phyloP scores from a whole-genome alignment of 2,797 vertebrate genomes.

The Tympanoctomys barrerae region DNA sequence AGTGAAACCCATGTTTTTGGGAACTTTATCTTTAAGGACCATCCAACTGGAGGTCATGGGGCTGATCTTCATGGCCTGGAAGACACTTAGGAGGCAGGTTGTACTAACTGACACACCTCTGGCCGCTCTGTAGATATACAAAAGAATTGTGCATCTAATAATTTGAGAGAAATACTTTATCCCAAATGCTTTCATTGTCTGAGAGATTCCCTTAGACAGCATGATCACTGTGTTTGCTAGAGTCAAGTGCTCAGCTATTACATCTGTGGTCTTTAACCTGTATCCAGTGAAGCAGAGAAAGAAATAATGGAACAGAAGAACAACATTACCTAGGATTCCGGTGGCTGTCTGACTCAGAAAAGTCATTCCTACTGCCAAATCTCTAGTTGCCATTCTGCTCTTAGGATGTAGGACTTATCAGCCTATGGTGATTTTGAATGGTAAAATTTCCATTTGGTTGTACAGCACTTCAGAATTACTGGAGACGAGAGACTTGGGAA shows the following conservation, averaged over 20 bases:
- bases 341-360: not conserved
- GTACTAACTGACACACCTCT: not conserved
- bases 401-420: not conserved
- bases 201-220: not conserved
- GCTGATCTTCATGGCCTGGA: not conserved
- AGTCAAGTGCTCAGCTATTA: not conserved
- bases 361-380: not conserved
- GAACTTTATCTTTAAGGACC: not conserved
- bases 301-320: not conserved
- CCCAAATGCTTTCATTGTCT: not conserved
- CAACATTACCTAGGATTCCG: not conserved
- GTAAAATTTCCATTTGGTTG: not conserved
- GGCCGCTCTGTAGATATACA: not conserved
- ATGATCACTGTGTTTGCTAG: not conserved
- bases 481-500: not conserved
- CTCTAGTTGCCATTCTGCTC: not conserved
- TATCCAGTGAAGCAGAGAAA: not conserved
- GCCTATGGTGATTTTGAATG: not conserved
- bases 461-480: not conserved
- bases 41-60: not conserved
- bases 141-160: not conserved
- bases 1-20: not conserved
- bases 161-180: accelerated
- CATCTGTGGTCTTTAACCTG: not conserved
- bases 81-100: slow-evolving; percentile 3